These are phyloP conservation scores for Neogobius melanostomus DNA, from an alignment of 2,113 vertebrate species.

Conservation along the genomic window DNA sequence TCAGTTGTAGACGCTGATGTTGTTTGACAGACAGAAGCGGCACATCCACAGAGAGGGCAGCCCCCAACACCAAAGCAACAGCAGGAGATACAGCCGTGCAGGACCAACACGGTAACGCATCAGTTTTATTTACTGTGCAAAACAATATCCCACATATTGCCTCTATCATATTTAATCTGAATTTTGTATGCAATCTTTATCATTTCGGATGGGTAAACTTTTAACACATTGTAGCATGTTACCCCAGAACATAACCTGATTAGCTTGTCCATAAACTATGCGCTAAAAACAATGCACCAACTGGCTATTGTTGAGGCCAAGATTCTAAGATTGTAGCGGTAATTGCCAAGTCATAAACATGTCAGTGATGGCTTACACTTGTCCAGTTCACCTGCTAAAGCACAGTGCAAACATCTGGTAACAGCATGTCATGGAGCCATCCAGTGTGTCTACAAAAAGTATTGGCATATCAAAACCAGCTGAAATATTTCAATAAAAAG, in stretches of 20 bases:
- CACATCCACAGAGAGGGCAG: slow-evolving; percentile 3
- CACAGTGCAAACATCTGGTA: slow-evolving; percentile 31
- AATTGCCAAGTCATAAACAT: slow-evolving; percentile 2
- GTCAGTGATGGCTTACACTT: slow-evolving; percentile 1
- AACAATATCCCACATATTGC: neutral
- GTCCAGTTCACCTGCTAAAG: slow-evolving; percentile 10
- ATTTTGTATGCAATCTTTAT: too few species aligned
- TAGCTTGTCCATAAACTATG: too few species aligned
- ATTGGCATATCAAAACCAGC: slow-evolving; percentile 13
- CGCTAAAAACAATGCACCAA: neutral
- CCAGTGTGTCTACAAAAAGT: slow-evolving; percentile 22
- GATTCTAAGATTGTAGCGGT: neutral
- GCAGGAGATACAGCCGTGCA: neutral
- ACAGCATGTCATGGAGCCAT: slow-evolving; percentile 17
- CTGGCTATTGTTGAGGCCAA: neutral
- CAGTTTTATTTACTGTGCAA: neutral
- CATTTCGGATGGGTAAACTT: too few species aligned
- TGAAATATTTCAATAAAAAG: slow-evolving; percentile 7
- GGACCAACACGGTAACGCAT: neutral
- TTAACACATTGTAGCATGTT: too few species aligned
- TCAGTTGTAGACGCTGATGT: slow-evolving; percentile 40
- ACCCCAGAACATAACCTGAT: too few species aligned
- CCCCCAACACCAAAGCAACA: neutral
- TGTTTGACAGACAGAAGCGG: slow-evolving; percentile 59
- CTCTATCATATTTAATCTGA: too few species aligned